Evolutionary conservation across 2,888 invertebrate species (phyloP).

Genomic region (Cotesia congregata): DNA sequence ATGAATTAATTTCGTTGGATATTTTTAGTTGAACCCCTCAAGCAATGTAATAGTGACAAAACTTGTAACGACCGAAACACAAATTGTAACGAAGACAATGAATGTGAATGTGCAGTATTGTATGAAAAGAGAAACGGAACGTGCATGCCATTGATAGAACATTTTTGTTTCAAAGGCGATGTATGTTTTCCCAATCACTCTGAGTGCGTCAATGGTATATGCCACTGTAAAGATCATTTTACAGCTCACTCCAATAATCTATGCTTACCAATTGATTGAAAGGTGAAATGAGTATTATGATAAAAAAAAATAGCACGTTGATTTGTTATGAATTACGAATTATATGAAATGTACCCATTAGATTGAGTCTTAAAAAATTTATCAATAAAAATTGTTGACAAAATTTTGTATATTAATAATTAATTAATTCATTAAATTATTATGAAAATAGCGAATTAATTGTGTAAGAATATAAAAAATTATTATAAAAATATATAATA

Average conservation of each 20-base stretch:
- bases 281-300: neutral
- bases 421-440: too few relatives aligned
- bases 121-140: neutral
- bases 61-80: neutral
- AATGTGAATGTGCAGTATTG: neutral
- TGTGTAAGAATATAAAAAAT: too few relatives aligned
- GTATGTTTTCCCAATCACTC: neutral
- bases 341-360: too few relatives aligned
- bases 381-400: too few relatives aligned
- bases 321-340: too few relatives aligned
- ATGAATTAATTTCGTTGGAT: neutral
- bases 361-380: too few relatives aligned
- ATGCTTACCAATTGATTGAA: neutral
- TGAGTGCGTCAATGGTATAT: neutral
- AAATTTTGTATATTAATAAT: too few relatives aligned
- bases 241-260: neutral
- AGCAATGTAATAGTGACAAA: neutral
- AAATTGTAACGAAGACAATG: neutral
- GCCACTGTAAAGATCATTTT: neutral
- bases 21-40: neutral
- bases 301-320: too few relatives aligned
- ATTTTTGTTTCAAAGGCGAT: neutral
- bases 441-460: too few relatives aligned
- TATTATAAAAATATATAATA: too few relatives aligned
- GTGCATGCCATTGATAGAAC: neutral